Base-by-base conservation (phyloP, 2,113 vertebrate species). In the Sigmodon hispidus region DNA sequence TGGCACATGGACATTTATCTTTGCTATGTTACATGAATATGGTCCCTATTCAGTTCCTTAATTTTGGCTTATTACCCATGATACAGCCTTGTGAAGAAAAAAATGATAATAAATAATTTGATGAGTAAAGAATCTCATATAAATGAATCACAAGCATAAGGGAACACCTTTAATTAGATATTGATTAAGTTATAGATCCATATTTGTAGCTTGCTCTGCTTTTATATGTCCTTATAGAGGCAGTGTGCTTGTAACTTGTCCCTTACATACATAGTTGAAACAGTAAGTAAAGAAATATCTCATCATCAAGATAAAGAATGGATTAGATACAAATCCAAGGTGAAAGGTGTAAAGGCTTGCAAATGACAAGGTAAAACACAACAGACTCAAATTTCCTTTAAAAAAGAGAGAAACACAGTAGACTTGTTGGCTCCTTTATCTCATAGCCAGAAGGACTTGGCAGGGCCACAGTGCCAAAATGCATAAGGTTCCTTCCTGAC, bases 281-380 rank as follows among this genome's bases (percentile, higher is more conserved):
- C 22, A 73, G n/a, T 92, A 85, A 94, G 92, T 87, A 91, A 87
- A 94, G 81, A 91, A 89, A 96, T 85, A 81, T 91, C 94, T 96
- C 55, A 89, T 63, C 29, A 93, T 24, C 26, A 91, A 93, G 22
- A 88, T 96, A 79, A 97, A 97, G 84, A 93, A 96, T 96, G 36
- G 50, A 52, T 89, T 88, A 57, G 36, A 87, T 73, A 19, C 24
- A 91, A 96, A 75, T 61, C 63, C 90, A 96, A 96, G 95, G 94
- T 93, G 91, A 97, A 95, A 97, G 15, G 61, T 75, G 73, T 92
- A 57, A 93, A 93, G 67, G 61, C 57, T 94, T 40, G 86, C 65
- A 90, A 95, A 85, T 94, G 88, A 96, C 94, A 90, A 70, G 75
- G 45, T 72, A 89, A 94, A 96, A 52, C 85, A 90, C 84, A 94